Evolutionary conservation across 2,888 invertebrate species (phyloP), one percentile per base, ranked within the genome.

Genomic region (Troides aeacus): DNA sequence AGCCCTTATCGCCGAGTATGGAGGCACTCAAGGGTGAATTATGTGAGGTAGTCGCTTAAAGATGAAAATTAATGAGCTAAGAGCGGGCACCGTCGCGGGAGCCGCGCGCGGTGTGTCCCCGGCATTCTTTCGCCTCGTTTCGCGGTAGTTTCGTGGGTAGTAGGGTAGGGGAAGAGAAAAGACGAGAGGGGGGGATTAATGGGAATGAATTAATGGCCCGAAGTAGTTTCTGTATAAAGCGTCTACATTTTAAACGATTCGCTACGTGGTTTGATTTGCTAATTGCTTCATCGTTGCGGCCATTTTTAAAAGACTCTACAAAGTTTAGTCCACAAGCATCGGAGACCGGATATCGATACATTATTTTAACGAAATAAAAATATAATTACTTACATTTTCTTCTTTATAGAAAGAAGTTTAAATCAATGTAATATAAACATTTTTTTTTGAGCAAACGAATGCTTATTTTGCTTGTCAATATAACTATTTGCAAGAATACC

Each of bases 1-100:
- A 79, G 82, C 84, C 84, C 88, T 92, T 92, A 92, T 92, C 92
- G 82, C 82, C 81, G 84, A 85, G 89, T 89, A 88, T 89, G 89
- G 87, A 86, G 85, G 89, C 92, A 85, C 84, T 92, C 89, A 85
- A 89, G 86, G 83, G 89, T 88, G 88, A 92, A 89, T 92, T 92
- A 92, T 91, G 92, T 87, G 86, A 84, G 86, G 86, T 87, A 66
- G 76, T 77, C 83, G 83, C 83, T 84, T 81, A 86, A 86, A 91
- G 92, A 92, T 91, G 92, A 91, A 91, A 92, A 92, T 92, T 92
- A 92, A 92, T 92, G 92, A 92, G 88, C 83, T 87, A 90, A 89
- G 88, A 90, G 85, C 85, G 88, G 88, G 85, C 83, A 79, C 80
- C 71, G 50, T 39, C 46, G 50, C 69, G 53, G 62, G 60, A 39